Evolutionary conservation across 2,888 invertebrate species (phyloP), one percentile per base, ranked within the genome.

Genomic region (Ophonus ardosiacus): DNA sequence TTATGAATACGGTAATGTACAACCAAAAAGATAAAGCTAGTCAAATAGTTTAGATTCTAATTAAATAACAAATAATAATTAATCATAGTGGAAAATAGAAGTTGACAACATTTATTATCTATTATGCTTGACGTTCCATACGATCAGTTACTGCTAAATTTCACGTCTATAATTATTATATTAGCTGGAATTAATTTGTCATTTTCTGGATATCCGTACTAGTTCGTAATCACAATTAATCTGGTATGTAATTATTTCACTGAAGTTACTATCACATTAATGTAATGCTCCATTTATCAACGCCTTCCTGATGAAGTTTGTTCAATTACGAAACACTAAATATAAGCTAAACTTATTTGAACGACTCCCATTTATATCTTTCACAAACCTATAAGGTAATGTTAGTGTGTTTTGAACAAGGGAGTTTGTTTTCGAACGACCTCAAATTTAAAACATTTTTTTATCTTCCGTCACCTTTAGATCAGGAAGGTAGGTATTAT

Each of bases 121-220:
- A 74, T 74, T 74, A 74, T 74, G 8, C 74, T 74, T 74, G 74
- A 74, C 74, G 74, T 74, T 74, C 74, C 7, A 15, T 17, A 38
- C 74, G 31, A 74, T 74, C 74, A 18, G 74, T 74, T 43, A 40
- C 59, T 61, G 74, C 17, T 74, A 15, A 74, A 15, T 74, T 40
- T 43, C 43, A 40, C 40, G 74, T 40, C 43, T 74, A 74, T 74
- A 74, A 74, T 74, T 74, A 74, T 74, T 74, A 74, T 74, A 74
- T 74, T 43, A 74, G 74, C 43, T 40, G 74, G 43, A 74, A 74
- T 74, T 74, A 74, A 74, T 74, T 74, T 74, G 74, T 74, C 74
- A 74, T 40, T 40, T 74, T 74, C 74, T 43, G 43, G 43, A 65
- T 21, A 65, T 65, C 24, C 65, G 24, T 31, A n/a, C 65, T 31